Percentiles rank a stretch among this genome's conserved stretches.
Conservation (phyloP, 2,797 vertebrate species). For the Orestias chungarensis region DNA sequence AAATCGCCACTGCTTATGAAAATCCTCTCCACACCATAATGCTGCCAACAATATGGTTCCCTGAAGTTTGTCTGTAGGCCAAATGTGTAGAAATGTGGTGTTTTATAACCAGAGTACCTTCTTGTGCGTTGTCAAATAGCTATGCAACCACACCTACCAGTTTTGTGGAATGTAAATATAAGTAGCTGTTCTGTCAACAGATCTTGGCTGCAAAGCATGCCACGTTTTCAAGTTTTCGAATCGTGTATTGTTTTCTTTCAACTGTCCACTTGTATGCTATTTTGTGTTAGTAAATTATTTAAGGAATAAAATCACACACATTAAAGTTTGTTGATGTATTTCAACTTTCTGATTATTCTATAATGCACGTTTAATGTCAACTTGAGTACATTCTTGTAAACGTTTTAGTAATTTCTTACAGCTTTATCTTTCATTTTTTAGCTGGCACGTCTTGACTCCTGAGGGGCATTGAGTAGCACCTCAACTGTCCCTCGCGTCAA, state of each 20-base stretch:
- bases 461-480: slow-evolving; percentile 4
- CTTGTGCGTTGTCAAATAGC: no score
- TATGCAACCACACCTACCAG: background rate
- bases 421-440: slow-evolving; percentile 55
- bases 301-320: background rate
- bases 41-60: background rate
- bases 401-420: slow-evolving; percentile 37
- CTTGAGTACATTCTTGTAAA: no score
- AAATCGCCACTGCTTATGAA: no score
- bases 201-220: background rate
- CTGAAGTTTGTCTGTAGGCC: background rate
- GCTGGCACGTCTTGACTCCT: background rate
- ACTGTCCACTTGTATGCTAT: background rate
- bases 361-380: no score
- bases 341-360: no score
- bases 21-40: background rate
- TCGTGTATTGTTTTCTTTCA: background rate
- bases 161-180: background rate
- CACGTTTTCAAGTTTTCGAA: background rate
- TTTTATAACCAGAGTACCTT: background rate
- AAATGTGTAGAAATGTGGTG: background rate
- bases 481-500: slow-evolving; percentile 39
- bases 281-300: background rate
- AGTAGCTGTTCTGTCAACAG: background rate
- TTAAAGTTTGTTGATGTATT: background rate